Conservation (phyloP, 1,140 invertebrate genomes). For the Paraescarpia echinospica region DNA sequence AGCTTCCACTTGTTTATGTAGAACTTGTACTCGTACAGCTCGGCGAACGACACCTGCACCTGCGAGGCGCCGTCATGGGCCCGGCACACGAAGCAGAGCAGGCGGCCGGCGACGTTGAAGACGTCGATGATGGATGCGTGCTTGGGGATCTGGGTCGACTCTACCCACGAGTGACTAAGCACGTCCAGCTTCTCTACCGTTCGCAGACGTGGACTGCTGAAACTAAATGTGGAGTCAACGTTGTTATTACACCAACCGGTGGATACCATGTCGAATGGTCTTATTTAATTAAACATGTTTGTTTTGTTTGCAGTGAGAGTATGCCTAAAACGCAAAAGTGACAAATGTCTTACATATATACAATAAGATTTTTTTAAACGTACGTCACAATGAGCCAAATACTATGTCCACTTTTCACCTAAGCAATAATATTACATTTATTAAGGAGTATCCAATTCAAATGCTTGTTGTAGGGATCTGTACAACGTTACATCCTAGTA, state of each 20-base stretch:
- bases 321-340: no score
- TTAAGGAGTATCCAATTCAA: background rate
- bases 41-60: background rate
- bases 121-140: background rate
- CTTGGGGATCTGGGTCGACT: background rate
- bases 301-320: no score
- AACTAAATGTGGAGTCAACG: background rate
- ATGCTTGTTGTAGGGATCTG: background rate
- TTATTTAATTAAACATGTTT: no score
- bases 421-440: background rate
- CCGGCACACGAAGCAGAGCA: background rate
- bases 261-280: no score
- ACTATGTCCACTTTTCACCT: no score
- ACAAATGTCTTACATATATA: no score
- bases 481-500: background rate
- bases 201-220: background rate
- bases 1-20: background rate
- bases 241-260: background rate
- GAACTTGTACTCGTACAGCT: background rate
- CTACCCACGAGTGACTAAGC: background rate
- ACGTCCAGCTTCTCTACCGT: background rate
- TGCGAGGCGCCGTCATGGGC: background rate
- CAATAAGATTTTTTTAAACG: no score
- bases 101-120: background rate
- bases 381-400: no score